phyloP scores from a whole-genome alignment of 2,113 vertebrate species.

The Mionectes macconnelli region DNA sequence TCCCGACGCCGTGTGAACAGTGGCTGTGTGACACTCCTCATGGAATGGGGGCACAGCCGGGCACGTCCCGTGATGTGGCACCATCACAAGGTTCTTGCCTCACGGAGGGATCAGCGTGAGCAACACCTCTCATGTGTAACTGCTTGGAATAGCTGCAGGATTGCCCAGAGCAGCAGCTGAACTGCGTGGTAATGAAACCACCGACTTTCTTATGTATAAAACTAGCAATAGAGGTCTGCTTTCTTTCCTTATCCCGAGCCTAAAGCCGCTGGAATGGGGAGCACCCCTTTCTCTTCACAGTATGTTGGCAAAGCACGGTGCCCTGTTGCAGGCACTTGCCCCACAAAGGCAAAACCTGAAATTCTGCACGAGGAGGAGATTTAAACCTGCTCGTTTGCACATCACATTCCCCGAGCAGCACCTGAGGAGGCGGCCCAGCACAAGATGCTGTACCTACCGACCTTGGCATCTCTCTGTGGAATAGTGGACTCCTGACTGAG shows the following conservation, averaged over 20 bases:
- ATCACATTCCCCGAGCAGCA: not conserved
- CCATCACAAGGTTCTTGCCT: not conserved
- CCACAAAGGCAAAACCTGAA: not conserved
- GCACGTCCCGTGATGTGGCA: rapidly evolving
- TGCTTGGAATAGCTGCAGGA: not conserved
- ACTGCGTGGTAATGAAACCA: not conserved
- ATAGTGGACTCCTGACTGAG: not conserved
- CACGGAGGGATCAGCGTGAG: not conserved
- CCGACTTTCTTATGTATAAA: not conserved
- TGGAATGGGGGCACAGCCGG: not conserved
- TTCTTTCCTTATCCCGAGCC: not conserved
- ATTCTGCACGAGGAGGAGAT: not conserved
- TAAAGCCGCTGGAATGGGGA: not conserved
- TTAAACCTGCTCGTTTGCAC: not conserved
- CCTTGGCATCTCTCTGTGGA: not conserved
- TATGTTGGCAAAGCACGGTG: not conserved
- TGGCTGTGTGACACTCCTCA: not conserved
- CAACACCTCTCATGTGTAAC: rapidly evolving
- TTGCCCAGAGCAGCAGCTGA: not conserved
- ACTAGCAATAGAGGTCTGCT: not conserved
- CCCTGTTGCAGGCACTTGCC: not conserved
- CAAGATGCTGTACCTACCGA: not conserved
- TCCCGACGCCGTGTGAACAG: not conserved
- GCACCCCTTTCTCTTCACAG: not conserved
- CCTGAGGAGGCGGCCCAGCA: rapidly evolving